These are phyloP conservation scores for Kryphioiulus occultus DNA, from an alignment of 2,888 invertebrate species.

Conservation along the genomic window DNA sequence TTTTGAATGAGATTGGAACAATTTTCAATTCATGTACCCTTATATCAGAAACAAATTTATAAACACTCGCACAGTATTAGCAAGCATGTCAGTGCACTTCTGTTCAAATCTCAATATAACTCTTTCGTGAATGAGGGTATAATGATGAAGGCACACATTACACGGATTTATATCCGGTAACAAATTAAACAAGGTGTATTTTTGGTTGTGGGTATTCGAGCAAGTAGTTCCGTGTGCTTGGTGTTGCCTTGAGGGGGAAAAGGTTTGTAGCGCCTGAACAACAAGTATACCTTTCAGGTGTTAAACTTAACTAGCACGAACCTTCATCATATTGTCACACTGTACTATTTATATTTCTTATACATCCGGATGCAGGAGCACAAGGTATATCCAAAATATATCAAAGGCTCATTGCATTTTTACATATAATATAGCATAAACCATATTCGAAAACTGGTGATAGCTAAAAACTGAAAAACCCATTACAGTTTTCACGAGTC, in stretches of 20 bases:
- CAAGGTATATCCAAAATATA: background rate
- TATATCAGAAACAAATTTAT: no score
- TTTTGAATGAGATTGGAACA: no score
- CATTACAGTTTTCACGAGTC: background rate
- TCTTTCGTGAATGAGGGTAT: background rate
- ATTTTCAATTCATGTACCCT: no score
- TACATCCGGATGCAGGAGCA: background rate
- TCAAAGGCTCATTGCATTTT: background rate
- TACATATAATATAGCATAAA: background rate
- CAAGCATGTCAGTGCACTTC: no score
- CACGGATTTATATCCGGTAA: background rate
- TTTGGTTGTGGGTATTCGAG: background rate
- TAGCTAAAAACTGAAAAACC: background rate
- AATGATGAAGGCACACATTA: background rate
- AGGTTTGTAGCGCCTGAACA: background rate
- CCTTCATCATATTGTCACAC: background rate
- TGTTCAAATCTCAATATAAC: background rate
- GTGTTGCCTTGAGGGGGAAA: background rate
- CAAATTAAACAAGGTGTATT: background rate
- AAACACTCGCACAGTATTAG: no score
- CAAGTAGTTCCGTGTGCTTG: background rate
- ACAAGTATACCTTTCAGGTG: background rate
- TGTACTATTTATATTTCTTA: background rate
- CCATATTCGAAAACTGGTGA: no score
- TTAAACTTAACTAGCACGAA: background rate